These are phyloP conservation scores for Proctacanthus coquilletti DNA, from an alignment of 1,140 invertebrate genomes.

Conservation along the genomic window DNA sequence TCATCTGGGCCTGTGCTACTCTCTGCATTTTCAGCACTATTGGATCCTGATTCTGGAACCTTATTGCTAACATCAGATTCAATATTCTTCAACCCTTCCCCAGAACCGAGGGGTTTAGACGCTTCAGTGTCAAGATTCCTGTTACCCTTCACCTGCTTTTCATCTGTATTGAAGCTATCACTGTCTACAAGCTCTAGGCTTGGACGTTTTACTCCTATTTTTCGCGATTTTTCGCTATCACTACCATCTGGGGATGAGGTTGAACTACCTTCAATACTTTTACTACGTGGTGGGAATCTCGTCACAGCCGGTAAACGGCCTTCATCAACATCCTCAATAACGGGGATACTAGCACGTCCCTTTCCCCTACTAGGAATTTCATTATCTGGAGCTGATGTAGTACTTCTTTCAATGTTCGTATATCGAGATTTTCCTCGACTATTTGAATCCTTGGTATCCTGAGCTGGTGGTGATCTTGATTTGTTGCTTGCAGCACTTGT, in stretches of 20 bases:
- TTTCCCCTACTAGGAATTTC: constrained; percentile 37
- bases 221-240: constrained; percentile 26
- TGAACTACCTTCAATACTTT: constrained; percentile 25
- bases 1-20: constrained; percentile 21
- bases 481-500: constrained; percentile 2
- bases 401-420: constrained; percentile 46
- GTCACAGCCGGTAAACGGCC: constrained; percentile 60
- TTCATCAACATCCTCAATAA: constrained; percentile 37
- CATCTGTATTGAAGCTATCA: constrained; percentile 59
- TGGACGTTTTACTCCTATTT: constrained; percentile 36
- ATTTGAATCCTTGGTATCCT: too few relatives aligned
- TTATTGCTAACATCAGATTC: constrained; percentile 2
- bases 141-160: constrained; percentile 29
- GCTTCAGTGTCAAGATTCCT: constrained; percentile 21
- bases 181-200: constrained; percentile 63
- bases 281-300: constrained; percentile 55
- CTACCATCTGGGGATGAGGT: constrained; percentile 18
- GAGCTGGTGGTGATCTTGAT: constrained; percentile 10
- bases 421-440: constrained; percentile 44
- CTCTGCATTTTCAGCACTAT: constrained; percentile 26
- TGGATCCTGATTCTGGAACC: neutral
- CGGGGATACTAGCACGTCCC: constrained; percentile 20
- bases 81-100: too few relatives aligned
- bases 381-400: constrained; percentile 30
- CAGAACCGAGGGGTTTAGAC: too few relatives aligned